A percentile compares a stretch with the other conserved stretches of the same genome.
phyloP scores from a whole-genome alignment of 2,888 invertebrate genomes.

The Dusona sp. region DNA sequence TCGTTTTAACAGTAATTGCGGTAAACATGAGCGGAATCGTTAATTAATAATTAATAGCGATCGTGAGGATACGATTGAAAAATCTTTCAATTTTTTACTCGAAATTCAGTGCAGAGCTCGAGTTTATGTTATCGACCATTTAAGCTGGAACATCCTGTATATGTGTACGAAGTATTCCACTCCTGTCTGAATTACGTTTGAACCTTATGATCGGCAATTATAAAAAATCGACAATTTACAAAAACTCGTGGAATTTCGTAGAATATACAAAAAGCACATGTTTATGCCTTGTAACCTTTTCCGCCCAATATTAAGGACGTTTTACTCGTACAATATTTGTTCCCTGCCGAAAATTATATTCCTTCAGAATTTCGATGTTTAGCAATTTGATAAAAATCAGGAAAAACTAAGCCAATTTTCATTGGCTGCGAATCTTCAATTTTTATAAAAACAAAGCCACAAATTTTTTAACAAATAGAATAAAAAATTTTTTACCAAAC shows the following conservation, averaged over 20 bases:
- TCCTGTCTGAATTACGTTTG: slow-evolving; percentile 2
- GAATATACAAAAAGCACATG: neutral
- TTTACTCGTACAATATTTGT: neutral
- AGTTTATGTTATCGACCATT: neutral
- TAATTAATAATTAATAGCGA: neutral
- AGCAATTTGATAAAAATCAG: neutral
- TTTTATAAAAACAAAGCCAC: neutral
- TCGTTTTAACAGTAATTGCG: neutral
- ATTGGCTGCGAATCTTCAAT: neutral
- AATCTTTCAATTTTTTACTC: neutral
- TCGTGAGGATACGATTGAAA: neutral
- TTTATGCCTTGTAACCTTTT: neutral
- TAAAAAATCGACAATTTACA: neutral
- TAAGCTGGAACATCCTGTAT: neutral
- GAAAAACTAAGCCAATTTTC: neutral
- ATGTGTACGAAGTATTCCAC: slow-evolving; percentile 30
- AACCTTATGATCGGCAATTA: neutral
- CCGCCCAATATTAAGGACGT: neutral
- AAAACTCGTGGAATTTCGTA: neutral
- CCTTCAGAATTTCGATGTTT: neutral
- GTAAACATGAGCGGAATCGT: neutral
- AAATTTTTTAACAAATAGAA: no score
- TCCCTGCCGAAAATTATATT: neutral
- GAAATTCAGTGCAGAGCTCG: neutral
- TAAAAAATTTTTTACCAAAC: no score